Base-by-base conservation (phyloP, 2,888 invertebrate species). In the Lochmaea crataegi region DNA sequence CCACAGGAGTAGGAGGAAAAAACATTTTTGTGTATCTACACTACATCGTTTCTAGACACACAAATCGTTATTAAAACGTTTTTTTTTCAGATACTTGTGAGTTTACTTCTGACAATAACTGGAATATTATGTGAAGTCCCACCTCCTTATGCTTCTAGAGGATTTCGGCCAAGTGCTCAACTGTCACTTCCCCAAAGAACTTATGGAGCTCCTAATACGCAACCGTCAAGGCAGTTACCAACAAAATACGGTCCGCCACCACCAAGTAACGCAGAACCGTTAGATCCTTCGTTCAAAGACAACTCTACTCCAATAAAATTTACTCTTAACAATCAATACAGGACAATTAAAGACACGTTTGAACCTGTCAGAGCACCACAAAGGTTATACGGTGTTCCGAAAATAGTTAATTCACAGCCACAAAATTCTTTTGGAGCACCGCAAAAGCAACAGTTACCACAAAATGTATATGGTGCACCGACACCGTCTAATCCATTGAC, bases 101-200 rank as follows among this genome's bases (percentile, higher is more conserved):
- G n/a, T 11, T 61, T 72, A 41, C 22, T 79, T 10, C 26, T 76
- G 7, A 63, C 64, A 45, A 6, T 75, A 14, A 61, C 57, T 14
- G 26, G 65, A 48, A 65, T 61, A 11, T 56, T 65, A 16, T 77
- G 76, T 68, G 79, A 80, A 68, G 45, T 77, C 18, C 80, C 80
- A 65, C 79, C 80, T 2, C 80, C 79, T 45, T 79, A 77, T n/a
- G 58, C 71, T 22, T 48, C 69, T 10, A 68, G 75, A 67, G 72
- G 72, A 12, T 78, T 79, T 42, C 74, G 75, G 65, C 78, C 79
- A n/a, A 77, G 74, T 51, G 75, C 72, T 38, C 74, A 71, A 57
- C 65, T 76, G 22, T 66, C 64, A 10, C 63, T 69, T 10, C 76
- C 77, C 11, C 22, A 51, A 10, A 66, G 51, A 41, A 65, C 18